These are phyloP conservation scores for Trichonephila inaurata DNA, from an alignment of 1,140 invertebrate species.

Conservation along the genomic window DNA sequence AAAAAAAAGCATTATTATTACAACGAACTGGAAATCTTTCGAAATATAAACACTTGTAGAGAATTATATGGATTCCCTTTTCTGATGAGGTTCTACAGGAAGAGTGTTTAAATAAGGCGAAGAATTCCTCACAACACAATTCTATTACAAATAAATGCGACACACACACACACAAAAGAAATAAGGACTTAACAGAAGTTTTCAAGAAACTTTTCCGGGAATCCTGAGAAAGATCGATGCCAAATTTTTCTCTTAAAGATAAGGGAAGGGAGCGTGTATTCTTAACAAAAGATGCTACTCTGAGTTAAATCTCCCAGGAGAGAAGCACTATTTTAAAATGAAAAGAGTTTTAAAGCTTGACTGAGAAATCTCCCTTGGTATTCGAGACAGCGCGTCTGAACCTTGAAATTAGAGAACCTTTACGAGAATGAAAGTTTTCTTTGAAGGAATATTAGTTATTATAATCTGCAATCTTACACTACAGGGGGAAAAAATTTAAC, in stretches of 20 bases:
- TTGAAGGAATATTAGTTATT: neutral
- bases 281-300: slow-evolving; percentile 23
- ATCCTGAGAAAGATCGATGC: slow-evolving; percentile 7
- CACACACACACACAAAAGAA: neutral
- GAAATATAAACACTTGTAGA: no score
- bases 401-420: slow-evolving; percentile 11
- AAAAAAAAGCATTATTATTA: no score
- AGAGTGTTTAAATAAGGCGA: neutral
- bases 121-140: neutral
- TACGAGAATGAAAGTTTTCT: neutral
- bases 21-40: no score
- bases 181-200: neutral
- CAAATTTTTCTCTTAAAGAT: neutral
- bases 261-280: neutral
- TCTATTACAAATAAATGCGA: slow-evolving; percentile 7
- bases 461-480: no score
- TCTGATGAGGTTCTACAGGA: no score
- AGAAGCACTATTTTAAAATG: slow-evolving; percentile 7
- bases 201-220: slow-evolving; percentile 20
- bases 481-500: no score
- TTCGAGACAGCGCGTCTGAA: neutral
- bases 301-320: neutral
- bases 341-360: neutral
- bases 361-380: slow-evolving; percentile 10
- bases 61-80: no score